Evolutionary conservation across 2,888 invertebrate species (phyloP).

Genomic region (Meiosimyza platycephala): DNA sequence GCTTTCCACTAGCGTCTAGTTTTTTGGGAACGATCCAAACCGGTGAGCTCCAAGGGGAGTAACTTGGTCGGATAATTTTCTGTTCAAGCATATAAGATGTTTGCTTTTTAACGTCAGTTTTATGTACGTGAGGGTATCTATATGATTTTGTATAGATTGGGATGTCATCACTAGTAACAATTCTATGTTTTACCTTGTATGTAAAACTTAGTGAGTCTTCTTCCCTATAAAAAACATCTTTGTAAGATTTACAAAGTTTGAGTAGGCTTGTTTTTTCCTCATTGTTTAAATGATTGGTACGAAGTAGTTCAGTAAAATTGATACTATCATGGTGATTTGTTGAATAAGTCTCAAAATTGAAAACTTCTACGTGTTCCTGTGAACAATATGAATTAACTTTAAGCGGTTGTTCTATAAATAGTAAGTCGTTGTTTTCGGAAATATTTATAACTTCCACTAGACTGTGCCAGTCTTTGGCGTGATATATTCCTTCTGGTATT

Average conservation of each 20-base stretch:
- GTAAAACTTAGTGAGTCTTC: constrained; percentile 9
- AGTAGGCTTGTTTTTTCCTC: neutral
- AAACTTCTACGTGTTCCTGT: neutral
- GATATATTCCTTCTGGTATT: neutral
- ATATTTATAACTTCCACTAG: neutral
- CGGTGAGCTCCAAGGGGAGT: constrained; percentile 36
- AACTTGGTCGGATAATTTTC: constrained; percentile 35
- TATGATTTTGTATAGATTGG: constrained; percentile 21
- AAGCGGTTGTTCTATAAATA: constrained; percentile 7
- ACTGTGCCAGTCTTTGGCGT: constrained; percentile 13
- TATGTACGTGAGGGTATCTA: constrained; percentile 29
- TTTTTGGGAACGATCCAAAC: constrained; percentile 36
- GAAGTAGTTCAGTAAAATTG: neutral
- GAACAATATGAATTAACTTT: neutral
- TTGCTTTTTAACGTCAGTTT: constrained; percentile 27
- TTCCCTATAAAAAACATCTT: constrained; percentile 21
- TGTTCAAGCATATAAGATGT: constrained; percentile 29
- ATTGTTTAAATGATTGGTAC: neutral
- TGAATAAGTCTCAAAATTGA: neutral
- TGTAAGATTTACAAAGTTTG: neutral
- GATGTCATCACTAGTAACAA: constrained; percentile 13
- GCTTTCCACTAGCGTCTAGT: constrained; percentile 33
- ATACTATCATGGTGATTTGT: neutral
- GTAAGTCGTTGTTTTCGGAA: neutral
- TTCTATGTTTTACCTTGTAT: constrained; percentile 15